Conservation (phyloP, 2,113 vertebrate genomes). For the Nestor notabilis region DNA sequence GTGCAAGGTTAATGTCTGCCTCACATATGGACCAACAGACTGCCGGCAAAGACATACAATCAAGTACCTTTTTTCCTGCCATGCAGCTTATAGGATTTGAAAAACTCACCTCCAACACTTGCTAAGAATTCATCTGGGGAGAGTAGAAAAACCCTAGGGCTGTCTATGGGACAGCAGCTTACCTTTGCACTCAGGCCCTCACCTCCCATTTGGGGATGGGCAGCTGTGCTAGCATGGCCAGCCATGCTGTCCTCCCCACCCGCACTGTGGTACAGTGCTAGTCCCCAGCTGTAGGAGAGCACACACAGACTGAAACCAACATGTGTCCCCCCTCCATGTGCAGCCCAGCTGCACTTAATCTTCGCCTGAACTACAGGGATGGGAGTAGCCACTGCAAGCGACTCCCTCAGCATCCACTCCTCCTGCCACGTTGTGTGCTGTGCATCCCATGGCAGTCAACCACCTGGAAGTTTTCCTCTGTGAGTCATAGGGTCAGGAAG, state of each 20-base stretch:
- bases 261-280: accelerated
- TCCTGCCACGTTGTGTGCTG: accelerated
- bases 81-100: background rate
- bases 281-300: background rate
- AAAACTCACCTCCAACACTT: background rate
- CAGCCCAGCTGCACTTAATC: background rate
- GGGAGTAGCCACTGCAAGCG: background rate
- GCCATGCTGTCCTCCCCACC: too few species aligned
- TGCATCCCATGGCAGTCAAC: accelerated
- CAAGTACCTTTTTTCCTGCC: background rate
- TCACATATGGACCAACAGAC: background rate
- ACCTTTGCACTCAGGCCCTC: background rate
- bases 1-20: background rate
- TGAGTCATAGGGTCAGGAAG: background rate
- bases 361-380: background rate
- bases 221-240: background rate
- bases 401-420: background rate
- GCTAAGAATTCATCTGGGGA: background rate
- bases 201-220: accelerated
- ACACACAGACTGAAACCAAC: background rate
- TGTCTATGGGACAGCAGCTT: background rate
- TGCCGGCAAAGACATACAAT: background rate
- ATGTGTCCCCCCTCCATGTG: background rate
- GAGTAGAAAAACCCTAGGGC: accelerated
- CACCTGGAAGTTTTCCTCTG: background rate